phyloP scores from a whole-genome alignment of 2,888 invertebrate species.

The Trissolcus japonicus region DNA sequence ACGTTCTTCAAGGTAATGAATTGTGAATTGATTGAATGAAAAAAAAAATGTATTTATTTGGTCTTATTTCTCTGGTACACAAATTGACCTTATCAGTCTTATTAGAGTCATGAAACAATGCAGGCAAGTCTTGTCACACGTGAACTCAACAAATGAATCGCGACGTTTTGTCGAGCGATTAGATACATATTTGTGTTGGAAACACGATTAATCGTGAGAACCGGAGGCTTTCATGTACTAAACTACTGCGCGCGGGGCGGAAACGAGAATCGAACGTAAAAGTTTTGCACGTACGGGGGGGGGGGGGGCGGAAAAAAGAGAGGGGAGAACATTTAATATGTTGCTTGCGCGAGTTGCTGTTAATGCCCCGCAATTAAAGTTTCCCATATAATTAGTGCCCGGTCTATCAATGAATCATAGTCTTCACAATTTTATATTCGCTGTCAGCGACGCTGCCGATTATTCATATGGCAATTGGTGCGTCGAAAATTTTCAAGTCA shows the following conservation, averaged over 20 bases:
- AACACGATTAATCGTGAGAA: constrained; percentile 38
- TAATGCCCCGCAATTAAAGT: constrained; percentile 36
- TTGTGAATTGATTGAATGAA: background rate
- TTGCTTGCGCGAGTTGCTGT: constrained; percentile 23
- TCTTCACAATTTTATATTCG: constrained; percentile 1
- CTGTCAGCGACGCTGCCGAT: constrained; percentile 10
- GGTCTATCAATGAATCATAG: constrained; percentile 31
- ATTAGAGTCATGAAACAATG: constrained; percentile 22
- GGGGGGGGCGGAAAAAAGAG: background rate
- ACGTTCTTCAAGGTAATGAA: too few species aligned
- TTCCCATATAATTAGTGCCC: constrained; percentile 26
- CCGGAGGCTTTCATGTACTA: constrained; percentile 9
- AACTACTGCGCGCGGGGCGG: background rate
- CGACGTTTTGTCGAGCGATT: constrained; percentile 34
- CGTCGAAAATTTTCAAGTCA: constrained; percentile 4
- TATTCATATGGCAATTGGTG: constrained; percentile 17
- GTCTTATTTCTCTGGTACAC: background rate
- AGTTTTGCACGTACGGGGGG: constrained; percentile 14
- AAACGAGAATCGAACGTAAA: constrained; percentile 37
- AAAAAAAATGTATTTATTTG: background rate
- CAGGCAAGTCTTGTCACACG: constrained; percentile 12
- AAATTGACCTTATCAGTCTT: constrained; percentile 18
- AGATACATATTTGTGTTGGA: constrained; percentile 32
- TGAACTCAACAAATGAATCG: constrained; percentile 20
- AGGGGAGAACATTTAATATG: constrained; percentile 32